Conservation (phyloP, 2,113 vertebrate species). For the Phalacrocorax carbo region DNA sequence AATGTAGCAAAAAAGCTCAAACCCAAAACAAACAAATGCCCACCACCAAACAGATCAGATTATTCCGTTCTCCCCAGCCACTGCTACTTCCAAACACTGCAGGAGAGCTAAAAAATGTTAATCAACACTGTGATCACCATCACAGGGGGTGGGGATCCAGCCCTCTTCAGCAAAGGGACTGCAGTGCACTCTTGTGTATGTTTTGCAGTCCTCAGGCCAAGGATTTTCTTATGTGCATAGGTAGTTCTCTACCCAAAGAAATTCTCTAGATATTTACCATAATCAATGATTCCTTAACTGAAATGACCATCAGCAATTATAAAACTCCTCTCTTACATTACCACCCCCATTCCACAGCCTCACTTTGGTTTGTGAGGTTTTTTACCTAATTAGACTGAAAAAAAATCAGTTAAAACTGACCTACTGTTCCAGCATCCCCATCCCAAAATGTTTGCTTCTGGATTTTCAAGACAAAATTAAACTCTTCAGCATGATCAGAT, state of each 20-base stretch:
- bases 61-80: background rate
- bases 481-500: background rate
- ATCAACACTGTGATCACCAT: background rate
- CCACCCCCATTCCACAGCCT: background rate
- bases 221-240: fast-evolving
- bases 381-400: background rate
- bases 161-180: background rate
- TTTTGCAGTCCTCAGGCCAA: background rate
- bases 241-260: background rate
- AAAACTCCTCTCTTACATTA: background rate
- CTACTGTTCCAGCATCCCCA: background rate
- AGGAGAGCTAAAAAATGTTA: background rate
- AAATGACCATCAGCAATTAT: background rate
- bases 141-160: background rate
- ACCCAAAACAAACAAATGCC: background rate
- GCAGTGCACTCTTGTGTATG: fast-evolving
- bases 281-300: fast-evolving
- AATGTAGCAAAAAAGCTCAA: background rate
- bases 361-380: fast-evolving
- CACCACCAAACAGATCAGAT: background rate
- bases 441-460: background rate
- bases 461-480: background rate
- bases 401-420: background rate
- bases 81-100: background rate
- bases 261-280: background rate